Evolutionary conservation across 1,140 invertebrate species (phyloP), one percentile per base, ranked within the genome.

Genomic region (Meteorus sp.): DNA sequence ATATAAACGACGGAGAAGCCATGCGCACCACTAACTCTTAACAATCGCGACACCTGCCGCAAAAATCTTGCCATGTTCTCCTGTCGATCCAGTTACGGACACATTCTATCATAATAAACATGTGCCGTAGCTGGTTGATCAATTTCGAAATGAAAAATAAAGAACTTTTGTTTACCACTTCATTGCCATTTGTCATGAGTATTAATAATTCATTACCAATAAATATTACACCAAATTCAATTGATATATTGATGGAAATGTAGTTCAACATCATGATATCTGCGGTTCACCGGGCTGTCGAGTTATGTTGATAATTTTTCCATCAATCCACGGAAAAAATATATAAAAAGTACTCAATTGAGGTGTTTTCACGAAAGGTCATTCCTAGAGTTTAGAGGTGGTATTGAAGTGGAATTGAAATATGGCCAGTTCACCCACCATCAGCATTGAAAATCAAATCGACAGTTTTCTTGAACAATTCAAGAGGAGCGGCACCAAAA

Each of bases 391-490:
- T n/a, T n/a, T n/a, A n/a, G n/a, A n/a, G n/a, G n/a, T n/a, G n/a
- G n/a, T n/a, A n/a, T n/a, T n/a, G n/a, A n/a, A 17, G 35, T 7
- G 23, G 8, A 23, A 33, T 11, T 6, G 19, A 23, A 15, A 67
- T 51, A 87, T 88, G 85, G 85, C 85, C 62, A 84, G 77, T 70
- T 87, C 87, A 63, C 86, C 86, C 63, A 86, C 83, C 59, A n/a
- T n/a, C n/a, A 87, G 84, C 59, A 88, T 90, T 72, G 89, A 90
- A 78, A 88, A 85, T 62, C 88, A 90, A 79, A 90, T 91, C 77
- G 89, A 91, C 83, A 87, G 85, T 80, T 90, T 91, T 77, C 79
- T 90, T 72, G 88, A 90, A 80, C 88, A 89, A 69, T 89, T 90
- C 71, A 89, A 89, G 71, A 84, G 85, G 56, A 88, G 86, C 79